phyloP scores from a whole-genome alignment of 2,113 vertebrate species.

The Gambusia holbrooki region DNA sequence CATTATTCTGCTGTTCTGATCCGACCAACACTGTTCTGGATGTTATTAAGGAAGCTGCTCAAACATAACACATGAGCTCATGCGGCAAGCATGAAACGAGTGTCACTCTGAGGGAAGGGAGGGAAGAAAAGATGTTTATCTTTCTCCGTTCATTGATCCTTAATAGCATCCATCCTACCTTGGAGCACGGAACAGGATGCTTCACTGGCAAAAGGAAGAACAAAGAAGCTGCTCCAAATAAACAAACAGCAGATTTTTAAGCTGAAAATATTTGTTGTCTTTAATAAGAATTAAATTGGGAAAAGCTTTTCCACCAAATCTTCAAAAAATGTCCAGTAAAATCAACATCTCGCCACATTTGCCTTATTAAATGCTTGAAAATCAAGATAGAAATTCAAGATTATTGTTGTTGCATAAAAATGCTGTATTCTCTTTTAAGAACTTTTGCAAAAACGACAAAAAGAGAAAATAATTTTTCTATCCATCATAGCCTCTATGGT shows the following conservation, averaged over 20 bases:
- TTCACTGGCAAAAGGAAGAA: slow-evolving; percentile 31
- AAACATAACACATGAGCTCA: slow-evolving; percentile 77
- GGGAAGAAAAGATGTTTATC: slow-evolving; percentile 61
- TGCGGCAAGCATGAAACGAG: slow-evolving; percentile 58
- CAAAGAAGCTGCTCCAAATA: slow-evolving; percentile 6
- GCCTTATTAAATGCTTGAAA: not conserved
- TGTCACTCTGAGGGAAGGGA: slow-evolving; percentile 61
- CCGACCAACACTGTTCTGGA: slow-evolving; percentile 62
- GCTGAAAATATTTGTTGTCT: not conserved
- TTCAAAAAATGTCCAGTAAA: not conserved
- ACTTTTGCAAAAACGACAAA: not conserved
- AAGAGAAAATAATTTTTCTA: not conserved
- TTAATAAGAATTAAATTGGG: not conserved
- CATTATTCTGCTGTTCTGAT: slow-evolving; percentile 44
- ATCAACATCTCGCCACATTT: not conserved
- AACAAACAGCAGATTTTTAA: not conserved
- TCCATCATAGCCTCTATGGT: not conserved
- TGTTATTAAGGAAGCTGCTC: slow-evolving; percentile 67
- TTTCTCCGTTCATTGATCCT: slow-evolving; percentile 40
- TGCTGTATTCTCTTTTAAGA: not conserved
- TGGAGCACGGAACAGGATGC: slow-evolving; percentile 36
- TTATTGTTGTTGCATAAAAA: too few relatives aligned
- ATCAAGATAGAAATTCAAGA: not conserved
- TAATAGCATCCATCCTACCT: slow-evolving; percentile 45
- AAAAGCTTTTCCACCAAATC: not conserved